Percentiles rank a stretch among this genome's conserved stretches.
Evolutionary conservation across 2,113 vertebrate species (phyloP).

Genomic region (Probosciger aterrimus): DNA sequence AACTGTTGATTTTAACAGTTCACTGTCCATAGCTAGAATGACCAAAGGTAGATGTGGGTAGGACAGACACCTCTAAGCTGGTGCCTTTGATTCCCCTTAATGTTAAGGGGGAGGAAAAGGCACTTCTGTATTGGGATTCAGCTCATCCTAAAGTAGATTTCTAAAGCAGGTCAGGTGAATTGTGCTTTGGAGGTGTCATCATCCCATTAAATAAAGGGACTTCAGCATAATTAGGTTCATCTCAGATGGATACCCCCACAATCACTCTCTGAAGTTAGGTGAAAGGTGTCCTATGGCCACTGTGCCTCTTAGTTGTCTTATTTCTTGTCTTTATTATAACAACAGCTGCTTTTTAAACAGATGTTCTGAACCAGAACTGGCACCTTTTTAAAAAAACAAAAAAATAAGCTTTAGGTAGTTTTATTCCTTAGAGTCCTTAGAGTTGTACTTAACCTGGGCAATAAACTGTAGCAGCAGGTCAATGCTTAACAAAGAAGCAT

Average conservation of each 20-base stretch:
- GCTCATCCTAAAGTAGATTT: not conserved
- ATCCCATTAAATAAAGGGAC: not conserved
- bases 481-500: not conserved
- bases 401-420: not conserved
- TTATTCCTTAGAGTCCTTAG: not conserved
- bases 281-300: not conserved
- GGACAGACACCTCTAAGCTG: not conserved
- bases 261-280: not conserved
- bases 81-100: not conserved
- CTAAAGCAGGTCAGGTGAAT: not conserved
- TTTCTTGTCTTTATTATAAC: not conserved
- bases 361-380: not conserved
- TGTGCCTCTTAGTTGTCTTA: not conserved
- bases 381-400: not conserved
- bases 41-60: not conserved
- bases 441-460: not conserved
- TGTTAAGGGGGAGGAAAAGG: not conserved
- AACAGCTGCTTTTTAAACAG: not conserved
- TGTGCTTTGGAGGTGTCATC: not conserved
- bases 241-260: rapidly evolving
- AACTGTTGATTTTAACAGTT: not conserved
- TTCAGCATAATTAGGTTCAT: not conserved
- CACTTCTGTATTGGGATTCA: not conserved
- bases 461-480: not conserved
- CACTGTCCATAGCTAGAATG: not conserved